Evolutionary conservation across 1,140 invertebrate species (phyloP), one percentile per base, ranked within the genome.

Genomic region (Lepidurus arcticus): DNA sequence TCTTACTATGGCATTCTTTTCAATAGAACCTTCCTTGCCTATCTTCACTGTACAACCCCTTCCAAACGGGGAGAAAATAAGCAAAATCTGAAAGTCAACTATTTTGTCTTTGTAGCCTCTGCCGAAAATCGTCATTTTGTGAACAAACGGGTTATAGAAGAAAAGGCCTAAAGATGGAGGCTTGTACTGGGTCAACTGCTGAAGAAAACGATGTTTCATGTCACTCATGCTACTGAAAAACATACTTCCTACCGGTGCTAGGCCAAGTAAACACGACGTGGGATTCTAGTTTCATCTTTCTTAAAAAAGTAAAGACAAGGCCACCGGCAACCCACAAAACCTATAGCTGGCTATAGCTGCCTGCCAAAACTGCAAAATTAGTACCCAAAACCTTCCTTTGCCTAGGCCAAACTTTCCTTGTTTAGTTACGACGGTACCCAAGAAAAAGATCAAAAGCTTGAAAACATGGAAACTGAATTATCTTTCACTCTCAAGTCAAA

Each of bases 261-360:
- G 34, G 34, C 34, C 34, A 34, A 34, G 34, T 5, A 7, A 65
- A 21, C 21, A 65, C 16, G 16, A 65, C 53, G 21, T n/a, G 53
- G 53, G 16, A 65, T 21, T 65, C 53, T 65, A n/a, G n/a, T n/a
- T 65, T 21, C 8, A n/a, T 65, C 53, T 13, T 65, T 65, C 53
- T 21, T 16, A 65, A 16, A 3, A 65, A 65, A 65, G 47, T 65
- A 65, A 65, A n/a, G 21, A 16, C 53, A 65, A 65, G 53, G 53
- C 53, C 53, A 65, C 53, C 53, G 53, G 53, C 53, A 65, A 65
- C 53, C 53, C 53, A 65, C 53, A 65, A 16, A 65, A 65, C 53
- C 21, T 65, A 65, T 65, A 65, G 47, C 47, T 65, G 47, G 47
- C 11, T 65, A 65, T 13, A 65, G 53, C 53, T 65, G 53, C 53